A percentile compares a stretch with the other conserved stretches of the same genome.
Conservation (phyloP, 2,113 vertebrate genomes). For the Paradisaea rubra region DNA sequence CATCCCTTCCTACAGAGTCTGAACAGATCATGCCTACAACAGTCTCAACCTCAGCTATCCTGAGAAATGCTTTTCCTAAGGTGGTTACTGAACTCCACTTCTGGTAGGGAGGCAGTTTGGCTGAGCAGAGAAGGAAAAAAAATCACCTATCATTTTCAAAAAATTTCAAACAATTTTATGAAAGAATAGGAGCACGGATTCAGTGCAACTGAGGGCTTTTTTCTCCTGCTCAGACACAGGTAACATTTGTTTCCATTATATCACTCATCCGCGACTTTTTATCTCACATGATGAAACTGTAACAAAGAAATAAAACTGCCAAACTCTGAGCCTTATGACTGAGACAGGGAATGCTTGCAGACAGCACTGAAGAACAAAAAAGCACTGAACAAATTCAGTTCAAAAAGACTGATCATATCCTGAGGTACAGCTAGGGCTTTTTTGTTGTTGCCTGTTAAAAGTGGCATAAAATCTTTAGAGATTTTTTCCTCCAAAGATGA, state of each 20-base stretch:
- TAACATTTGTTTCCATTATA: conserved; percentile 66
- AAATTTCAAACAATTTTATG: background rate
- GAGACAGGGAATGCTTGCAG: conserved; percentile 55
- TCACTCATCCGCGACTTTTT: conserved; percentile 58
- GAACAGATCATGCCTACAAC: background rate
- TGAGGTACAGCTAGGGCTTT: conserved; percentile 50
- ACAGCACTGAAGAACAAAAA: conserved; percentile 57
- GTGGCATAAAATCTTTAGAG: conserved; percentile 63
- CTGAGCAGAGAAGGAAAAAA: background rate
- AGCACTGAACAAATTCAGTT: conserved; percentile 66
- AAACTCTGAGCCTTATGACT: conserved; percentile 46
- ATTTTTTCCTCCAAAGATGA: conserved; percentile 46
- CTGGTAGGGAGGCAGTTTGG: background rate
- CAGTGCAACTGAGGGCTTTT: conserved; percentile 16
- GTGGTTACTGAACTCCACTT: background rate
- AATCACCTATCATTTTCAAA: background rate
- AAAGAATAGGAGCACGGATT: background rate
- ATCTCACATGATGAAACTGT: conserved; percentile 65
- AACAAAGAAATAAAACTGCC: conserved; percentile 66
- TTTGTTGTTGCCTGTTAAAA: conserved; percentile 66
- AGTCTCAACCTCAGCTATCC: background rate
- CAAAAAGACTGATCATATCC: conserved; percentile 68
- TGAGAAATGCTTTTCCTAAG: conserved; percentile 32
- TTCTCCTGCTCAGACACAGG: conserved; percentile 55
- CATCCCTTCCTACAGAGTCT: background rate